Base-by-base conservation (phyloP, 2,797 vertebrate species). In the Eulemur coronatus region DNA sequence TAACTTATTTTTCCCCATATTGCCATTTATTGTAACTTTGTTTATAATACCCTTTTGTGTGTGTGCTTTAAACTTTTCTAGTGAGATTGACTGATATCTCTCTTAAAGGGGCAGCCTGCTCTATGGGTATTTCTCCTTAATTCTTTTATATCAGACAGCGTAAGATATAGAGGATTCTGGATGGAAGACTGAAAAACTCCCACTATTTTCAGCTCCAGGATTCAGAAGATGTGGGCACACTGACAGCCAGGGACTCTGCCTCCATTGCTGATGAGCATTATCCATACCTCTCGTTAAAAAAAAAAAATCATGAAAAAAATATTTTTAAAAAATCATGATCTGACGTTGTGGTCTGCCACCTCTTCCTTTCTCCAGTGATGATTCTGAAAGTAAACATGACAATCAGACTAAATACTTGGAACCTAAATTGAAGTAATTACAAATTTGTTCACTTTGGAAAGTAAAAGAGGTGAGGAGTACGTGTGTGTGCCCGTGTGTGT, bases 381-480 rank as follows among this genome's bases (percentile, higher is more conserved):
- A 43, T 65, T 95, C 48, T 95, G 43, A 82, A 18, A 92, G 48
- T 15, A 95, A 94, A 20, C 67, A 52, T 73, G 95, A 55, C 72
- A 81, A 50, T 90, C 84, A 79, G 48, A 22, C 96, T 92, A 86
- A 43, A 4, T 84, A 93, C 91, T 48, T 59, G 28, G 81, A 72
- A 10, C 78, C 94, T 67, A 73, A 80, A 80, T 85, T 89, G 3
- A 91, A 96, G 26, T 22, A 87, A 55, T 87, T 95, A 89, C 0
- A 13, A 92, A 79, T 82, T 89, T 94, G 1, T 70, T 63, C 91
- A 59, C 24, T 94, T 97, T 72, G 90, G 63, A 95, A 89, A 87
- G 80, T 65, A 89, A 92, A 90, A 78, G 79, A 86, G 6, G 38
- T 11, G 41, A 70, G 15, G 22, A 38, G 43, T 93, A 69, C 78